These are phyloP conservation scores for Tadarida brasiliensis DNA, from an alignment of 2,797 vertebrate species.

Conservation along the genomic window DNA sequence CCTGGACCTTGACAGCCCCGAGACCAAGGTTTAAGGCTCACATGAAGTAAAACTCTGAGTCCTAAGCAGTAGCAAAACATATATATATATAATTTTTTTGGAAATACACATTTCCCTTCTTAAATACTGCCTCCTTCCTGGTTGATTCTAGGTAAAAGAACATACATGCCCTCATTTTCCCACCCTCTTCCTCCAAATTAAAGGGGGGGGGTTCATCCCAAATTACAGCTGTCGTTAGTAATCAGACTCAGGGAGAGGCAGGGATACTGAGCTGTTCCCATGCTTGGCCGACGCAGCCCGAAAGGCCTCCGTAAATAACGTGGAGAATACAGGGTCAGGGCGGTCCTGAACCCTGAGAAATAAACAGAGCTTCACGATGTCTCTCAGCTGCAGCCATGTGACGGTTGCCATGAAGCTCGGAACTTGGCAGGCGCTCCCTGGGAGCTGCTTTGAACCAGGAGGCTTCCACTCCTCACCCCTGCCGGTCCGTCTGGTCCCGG, in stretches of 20 bases:
- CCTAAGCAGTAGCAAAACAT: neutral
- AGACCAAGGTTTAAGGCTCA: conserved; percentile 59
- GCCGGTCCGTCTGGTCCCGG: neutral
- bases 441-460: conserved; percentile 63
- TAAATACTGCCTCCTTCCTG: neutral
- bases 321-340: conserved; percentile 67
- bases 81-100: too few relatives aligned
- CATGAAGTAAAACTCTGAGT: conserved; percentile 45
- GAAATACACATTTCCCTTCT: neutral
- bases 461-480: neutral
- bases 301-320: conserved; percentile 76
- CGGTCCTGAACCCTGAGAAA: conserved; percentile 63
- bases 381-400: conserved; percentile 66
- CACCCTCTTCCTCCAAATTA: neutral
- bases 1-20: conserved; percentile 1
- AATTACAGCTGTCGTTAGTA: conserved; percentile 65
- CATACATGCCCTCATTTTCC: accelerated
- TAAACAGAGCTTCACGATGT: conserved; percentile 52
- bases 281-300: conserved; percentile 50
- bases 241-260: conserved; percentile 62
- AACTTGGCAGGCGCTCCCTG: conserved; percentile 64
- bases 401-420: neutral
- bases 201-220: conserved; percentile 8
- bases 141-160: neutral
- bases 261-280: conserved; percentile 65